Evolutionary conservation across 1,140 invertebrate genomes (phyloP), one percentile per base, ranked within the genome.

Genomic region (Arctopsyche grandis): DNA sequence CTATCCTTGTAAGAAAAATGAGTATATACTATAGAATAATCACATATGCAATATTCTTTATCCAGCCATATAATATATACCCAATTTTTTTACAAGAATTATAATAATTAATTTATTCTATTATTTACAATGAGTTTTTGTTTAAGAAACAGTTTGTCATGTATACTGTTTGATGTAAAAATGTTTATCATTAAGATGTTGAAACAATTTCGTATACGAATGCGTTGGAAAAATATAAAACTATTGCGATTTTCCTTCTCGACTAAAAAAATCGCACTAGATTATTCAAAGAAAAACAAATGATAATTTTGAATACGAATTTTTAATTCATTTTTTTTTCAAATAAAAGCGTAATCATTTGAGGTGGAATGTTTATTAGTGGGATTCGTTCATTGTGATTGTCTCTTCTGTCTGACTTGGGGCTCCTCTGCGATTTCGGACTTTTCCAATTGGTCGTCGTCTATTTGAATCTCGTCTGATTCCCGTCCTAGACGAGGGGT

Each of bases 401-500:
- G 29, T 74, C 70, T 79, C 24, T 66, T 75, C 44, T 79, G 70
- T 44, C 73, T 10, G 69, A 63, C 3, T 24, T 38, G 24, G 22
- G 69, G 22, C 10, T 77, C 22, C 14, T 60, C 56, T 3, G n/a
- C 10, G 3, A 38, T 19, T 43, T 80, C 79, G 7, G 46, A 44
- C 63, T 75, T 75, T 69, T 82, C 81, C 14, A 79, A 22, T 56
- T 79, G 73, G 5, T 80, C 79, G 16, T 81, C 80, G 7, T 73
- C 44, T 7, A 69, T 14, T 29, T 70, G 63, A 56, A 52, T 1
- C 16, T 83, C 82, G 66, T 83, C 83, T 12, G 79, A 80, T 79
- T 84, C 83, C 38, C 82, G 78, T 56, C 82, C 82, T 7, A 83
- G 79, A 69, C 80, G 74, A 38, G 83, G 82, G 16, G 78, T 80